A percentile compares a stretch with the other conserved stretches of the same genome.
Evolutionary conservation across 2,797 vertebrate species (phyloP).

Genomic region (Sebastes alutus): DNA sequence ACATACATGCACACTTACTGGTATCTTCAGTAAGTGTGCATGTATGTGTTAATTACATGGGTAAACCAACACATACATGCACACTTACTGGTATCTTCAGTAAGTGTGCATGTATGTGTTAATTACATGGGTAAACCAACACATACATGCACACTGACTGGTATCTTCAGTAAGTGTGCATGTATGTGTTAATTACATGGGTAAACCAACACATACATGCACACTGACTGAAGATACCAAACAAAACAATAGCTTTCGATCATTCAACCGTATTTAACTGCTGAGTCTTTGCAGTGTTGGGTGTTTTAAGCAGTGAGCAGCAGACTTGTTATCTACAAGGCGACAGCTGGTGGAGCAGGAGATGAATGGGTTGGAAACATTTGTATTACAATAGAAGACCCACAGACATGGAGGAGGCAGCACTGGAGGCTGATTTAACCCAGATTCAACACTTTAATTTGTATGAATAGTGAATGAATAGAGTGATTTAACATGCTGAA

Average conservation of each 20-base stretch:
- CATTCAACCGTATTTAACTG: not conserved
- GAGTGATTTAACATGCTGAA: not conserved
- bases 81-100: too few species aligned
- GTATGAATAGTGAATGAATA: not conserved
- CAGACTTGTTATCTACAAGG: slow-evolving; percentile 26
- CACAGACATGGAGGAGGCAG: slow-evolving; percentile 1
- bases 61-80: not conserved
- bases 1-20: not conserved
- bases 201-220: not conserved
- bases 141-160: not conserved
- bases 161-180: too few species aligned
- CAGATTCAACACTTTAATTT: not conserved
- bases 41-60: not conserved
- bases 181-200: not conserved
- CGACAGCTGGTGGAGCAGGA: slow-evolving; percentile 48
- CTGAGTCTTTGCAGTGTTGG: not conserved
- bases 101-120: not conserved
- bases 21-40: too few species aligned
- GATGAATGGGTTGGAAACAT: slow-evolving; percentile 57
- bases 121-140: not conserved
- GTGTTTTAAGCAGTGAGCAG: not conserved
- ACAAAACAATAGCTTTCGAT: not conserved
- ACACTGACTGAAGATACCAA: not conserved
- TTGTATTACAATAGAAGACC: slow-evolving; percentile 61
- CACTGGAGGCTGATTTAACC: not conserved